Conservation (phyloP, 2,113 vertebrate species). For the Heliornis fulica region DNA sequence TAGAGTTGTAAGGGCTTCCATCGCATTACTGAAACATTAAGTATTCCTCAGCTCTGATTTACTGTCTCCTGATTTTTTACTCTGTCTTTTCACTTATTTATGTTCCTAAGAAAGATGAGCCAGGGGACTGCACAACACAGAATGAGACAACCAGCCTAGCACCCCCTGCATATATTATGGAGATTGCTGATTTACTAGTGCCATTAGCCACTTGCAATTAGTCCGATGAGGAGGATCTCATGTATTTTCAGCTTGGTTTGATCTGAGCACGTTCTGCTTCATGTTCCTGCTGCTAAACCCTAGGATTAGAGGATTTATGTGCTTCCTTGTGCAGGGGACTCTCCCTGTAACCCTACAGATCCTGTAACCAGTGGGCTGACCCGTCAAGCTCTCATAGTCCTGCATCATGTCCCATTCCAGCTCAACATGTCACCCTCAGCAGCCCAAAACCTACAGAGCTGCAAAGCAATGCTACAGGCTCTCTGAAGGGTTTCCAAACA, state of each 20-base stretch:
- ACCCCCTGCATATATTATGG: neutral
- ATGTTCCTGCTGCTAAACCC: neutral
- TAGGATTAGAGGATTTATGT: neutral
- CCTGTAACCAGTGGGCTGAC: neutral
- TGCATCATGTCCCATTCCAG: neutral
- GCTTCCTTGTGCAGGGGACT: neutral
- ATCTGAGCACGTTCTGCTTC: neutral
- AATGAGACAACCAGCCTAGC: neutral
- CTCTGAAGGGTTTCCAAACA: neutral
- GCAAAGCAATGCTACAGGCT: neutral
- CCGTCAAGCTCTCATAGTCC: neutral
- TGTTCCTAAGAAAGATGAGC: neutral
- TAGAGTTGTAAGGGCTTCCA: neutral
- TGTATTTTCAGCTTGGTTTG: neutral
- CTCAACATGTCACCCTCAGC: neutral
- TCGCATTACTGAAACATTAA: neutral
- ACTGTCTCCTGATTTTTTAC: neutral
- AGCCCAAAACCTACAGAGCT: neutral
- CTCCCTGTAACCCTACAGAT: neutral
- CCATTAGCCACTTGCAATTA: neutral
- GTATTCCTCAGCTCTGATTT: neutral
- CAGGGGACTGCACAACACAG: neutral
- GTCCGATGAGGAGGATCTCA: neutral
- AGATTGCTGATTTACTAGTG: neutral
- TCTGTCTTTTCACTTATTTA: neutral